These are phyloP conservation scores for Ephydatia muelleri DNA, from an alignment of 37 sponge, comb jelly and placozoan genomes.

Conservation along the genomic window DNA sequence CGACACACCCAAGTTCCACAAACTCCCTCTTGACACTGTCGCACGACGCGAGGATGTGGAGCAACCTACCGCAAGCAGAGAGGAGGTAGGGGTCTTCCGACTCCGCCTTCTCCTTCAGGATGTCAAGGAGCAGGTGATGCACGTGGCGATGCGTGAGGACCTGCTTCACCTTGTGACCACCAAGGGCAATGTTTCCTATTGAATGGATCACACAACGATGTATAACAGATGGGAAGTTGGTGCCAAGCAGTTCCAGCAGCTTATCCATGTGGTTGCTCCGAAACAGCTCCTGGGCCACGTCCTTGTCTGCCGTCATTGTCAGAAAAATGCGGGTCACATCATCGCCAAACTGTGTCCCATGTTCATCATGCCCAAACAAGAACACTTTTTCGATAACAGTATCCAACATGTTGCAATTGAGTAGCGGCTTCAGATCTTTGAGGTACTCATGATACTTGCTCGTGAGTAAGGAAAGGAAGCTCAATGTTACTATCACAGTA, in stretches of 20 bases:
- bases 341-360: constrained; percentile 41
- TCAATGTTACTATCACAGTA: background rate
- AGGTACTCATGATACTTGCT: constrained; percentile 37
- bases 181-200: constrained; percentile 76
- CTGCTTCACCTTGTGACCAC: constrained; percentile 66
- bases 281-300: constrained; percentile 51
- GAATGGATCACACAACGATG: constrained; percentile 56
- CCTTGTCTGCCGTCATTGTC: constrained; percentile 73
- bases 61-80: constrained; percentile 74
- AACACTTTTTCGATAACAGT: constrained; percentile 19
- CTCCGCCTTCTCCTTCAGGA: constrained; percentile 18
- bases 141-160: constrained; percentile 30
- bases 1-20: constrained; percentile 53
- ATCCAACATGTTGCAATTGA: constrained; percentile 11
- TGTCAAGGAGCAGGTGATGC: constrained; percentile 26
- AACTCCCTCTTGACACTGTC: constrained; percentile 71
- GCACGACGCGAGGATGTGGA: constrained; percentile 77
- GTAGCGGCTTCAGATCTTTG: constrained; percentile 30
- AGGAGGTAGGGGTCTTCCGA: constrained; percentile 30
- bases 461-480: constrained; percentile 33
- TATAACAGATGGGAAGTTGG: constrained; percentile 13
- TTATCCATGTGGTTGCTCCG: constrained; percentile 38
- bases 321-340: constrained; percentile 66
- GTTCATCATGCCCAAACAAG: background rate
- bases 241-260: constrained; percentile 23